Evolutionary conservation across 1,140 invertebrate species (phyloP).

Genomic region (Drosophila guanche): DNA sequence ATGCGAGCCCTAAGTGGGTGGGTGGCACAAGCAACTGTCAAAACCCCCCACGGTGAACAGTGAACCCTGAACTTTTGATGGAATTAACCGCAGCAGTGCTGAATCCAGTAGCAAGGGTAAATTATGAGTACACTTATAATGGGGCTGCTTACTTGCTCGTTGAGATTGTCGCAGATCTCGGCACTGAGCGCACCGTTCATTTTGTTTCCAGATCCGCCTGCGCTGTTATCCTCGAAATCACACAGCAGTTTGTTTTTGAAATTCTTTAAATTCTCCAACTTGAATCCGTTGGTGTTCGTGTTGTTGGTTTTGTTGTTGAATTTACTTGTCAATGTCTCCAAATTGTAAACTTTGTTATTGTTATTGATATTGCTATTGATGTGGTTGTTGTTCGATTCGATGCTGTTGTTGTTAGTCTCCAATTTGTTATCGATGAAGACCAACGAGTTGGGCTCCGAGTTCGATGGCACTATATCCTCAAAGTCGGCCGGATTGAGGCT

Average conservation of each 20-base stretch:
- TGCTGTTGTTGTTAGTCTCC: constrained; percentile 63
- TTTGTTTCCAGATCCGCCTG: constrained; percentile 51
- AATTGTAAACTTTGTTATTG: constrained; percentile 68
- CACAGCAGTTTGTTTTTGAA: constrained; percentile 83
- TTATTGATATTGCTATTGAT: constrained; percentile 49
- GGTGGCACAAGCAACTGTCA: not conserved
- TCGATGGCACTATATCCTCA: constrained; percentile 82
- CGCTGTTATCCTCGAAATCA: constrained; percentile 73
- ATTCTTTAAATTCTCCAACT: constrained; percentile 81
- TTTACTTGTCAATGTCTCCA: constrained; percentile 78
- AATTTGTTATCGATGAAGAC: constrained; percentile 80
- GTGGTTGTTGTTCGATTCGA: constrained; percentile 63
- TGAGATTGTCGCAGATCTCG: constrained; percentile 82
- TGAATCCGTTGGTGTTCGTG: constrained; percentile 82
- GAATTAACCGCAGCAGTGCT: constrained; percentile 7
- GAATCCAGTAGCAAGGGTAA: not conserved
- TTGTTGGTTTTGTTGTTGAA: constrained; percentile 81
- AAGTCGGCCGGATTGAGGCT: constrained; percentile 82
- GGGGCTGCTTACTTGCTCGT: constrained; percentile 80
- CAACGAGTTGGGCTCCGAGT: constrained; percentile 75
- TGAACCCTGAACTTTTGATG: constrained; percentile 54
- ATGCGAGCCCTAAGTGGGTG: constrained; percentile 19
- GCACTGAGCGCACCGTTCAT: constrained; percentile 79
- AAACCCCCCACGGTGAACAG: not conserved
- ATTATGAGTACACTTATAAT: not conserved